Conservation (phyloP, 2,797 vertebrate genomes). For the Myotis planiceps region DNA sequence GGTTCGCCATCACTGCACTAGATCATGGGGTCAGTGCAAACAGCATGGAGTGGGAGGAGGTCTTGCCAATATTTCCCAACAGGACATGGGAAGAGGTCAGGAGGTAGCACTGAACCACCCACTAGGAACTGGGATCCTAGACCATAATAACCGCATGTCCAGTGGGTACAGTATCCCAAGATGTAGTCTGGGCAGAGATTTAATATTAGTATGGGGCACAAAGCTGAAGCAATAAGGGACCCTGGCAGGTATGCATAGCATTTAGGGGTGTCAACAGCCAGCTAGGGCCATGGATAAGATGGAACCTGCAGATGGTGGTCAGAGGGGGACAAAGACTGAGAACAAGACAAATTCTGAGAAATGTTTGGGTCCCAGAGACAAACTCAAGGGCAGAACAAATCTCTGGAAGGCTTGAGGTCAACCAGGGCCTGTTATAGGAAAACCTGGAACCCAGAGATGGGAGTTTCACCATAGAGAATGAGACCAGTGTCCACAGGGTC, state of each 20-base stretch:
- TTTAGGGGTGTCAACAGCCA: background rate
- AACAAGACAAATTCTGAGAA: background rate
- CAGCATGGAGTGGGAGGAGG: background rate
- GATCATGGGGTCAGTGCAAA: background rate
- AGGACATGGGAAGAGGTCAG: background rate
- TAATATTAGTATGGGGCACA: background rate
- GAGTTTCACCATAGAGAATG: background rate
- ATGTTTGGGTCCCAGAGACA: background rate
- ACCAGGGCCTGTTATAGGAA: background rate
- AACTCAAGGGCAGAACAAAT: background rate
- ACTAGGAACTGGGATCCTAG: background rate
- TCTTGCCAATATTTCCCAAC: background rate
- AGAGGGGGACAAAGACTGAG: background rate
- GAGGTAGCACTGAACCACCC: background rate
- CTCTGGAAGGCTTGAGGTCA: background rate
- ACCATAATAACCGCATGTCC: background rate
- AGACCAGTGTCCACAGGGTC: background rate
- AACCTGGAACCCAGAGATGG: background rate
- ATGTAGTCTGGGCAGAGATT: background rate
- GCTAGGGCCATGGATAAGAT: background rate
- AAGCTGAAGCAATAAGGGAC: background rate
- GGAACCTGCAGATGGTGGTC: background rate
- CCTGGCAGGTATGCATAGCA: background rate
- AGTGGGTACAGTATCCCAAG: background rate
- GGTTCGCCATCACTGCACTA: background rate